Conservation (phyloP, 2,797 vertebrate species). For the Staurois parvus region DNA sequence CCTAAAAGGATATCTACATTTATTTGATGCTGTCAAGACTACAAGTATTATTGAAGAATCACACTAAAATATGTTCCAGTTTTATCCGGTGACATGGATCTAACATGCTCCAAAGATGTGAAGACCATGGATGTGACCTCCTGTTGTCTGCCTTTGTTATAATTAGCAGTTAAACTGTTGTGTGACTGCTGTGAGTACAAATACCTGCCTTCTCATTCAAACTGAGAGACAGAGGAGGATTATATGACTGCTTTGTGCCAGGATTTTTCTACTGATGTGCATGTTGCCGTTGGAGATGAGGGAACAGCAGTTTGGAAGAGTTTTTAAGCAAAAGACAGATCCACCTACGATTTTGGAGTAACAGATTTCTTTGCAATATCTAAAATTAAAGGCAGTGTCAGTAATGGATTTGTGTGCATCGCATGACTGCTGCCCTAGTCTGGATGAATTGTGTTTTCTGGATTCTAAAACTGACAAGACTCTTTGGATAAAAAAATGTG, state of each 20-base stretch:
- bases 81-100: neutral
- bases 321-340: neutral
- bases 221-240: conserved; percentile 20
- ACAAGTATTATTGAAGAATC: neutral
- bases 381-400: neutral
- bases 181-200: neutral
- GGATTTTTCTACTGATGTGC: neutral
- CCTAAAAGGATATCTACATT: neutral
- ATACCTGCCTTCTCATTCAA: neutral
- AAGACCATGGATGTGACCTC: neutral
- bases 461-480: neutral
- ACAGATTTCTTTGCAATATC: neutral
- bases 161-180: neutral
- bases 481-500: neutral
- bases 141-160: neutral
- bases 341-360: neutral
- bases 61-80: neutral
- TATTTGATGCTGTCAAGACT: conserved; percentile 7
- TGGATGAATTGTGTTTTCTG: neutral
- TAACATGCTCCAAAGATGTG: conserved; percentile 21
- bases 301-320: conserved; percentile 1
- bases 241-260: neutral
- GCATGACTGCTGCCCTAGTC: neutral
- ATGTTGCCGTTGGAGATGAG: neutral
- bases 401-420: neutral